A percentile compares a stretch with the other conserved stretches of the same genome.
Evolutionary conservation across 2,888 invertebrate genomes (phyloP).

Genomic region (Therioaphis trifolii): DNA sequence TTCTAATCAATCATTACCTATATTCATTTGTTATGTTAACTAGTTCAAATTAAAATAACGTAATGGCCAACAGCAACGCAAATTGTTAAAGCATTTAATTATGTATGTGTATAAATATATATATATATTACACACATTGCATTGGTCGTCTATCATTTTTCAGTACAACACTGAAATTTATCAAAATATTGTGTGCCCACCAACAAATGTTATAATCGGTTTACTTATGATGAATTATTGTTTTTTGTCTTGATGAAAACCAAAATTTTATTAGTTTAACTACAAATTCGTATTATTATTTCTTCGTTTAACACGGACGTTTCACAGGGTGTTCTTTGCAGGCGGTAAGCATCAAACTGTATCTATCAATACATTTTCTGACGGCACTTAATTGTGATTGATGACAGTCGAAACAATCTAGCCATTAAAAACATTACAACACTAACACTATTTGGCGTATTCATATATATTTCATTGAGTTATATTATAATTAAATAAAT

Average conservation of each 20-base stretch:
- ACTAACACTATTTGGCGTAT: too few species aligned
- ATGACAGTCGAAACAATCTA: neutral
- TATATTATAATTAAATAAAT: neutral
- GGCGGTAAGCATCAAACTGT: neutral
- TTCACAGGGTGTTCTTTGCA: neutral
- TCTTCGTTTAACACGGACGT: neutral
- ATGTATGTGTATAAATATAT: too few species aligned
- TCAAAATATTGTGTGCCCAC: too few species aligned
- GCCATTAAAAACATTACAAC: neutral
- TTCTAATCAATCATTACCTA: too few species aligned
- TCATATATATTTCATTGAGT: too few species aligned
- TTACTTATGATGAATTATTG: neutral
- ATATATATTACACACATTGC: too few species aligned
- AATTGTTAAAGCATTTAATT: too few species aligned
- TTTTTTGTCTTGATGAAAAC: neutral
- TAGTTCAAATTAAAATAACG: too few species aligned
- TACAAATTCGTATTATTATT: neutral
- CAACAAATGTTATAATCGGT: too few species aligned
- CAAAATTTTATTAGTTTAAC: neutral
- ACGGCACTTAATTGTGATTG: conserved; percentile 14
- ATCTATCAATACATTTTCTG: neutral
- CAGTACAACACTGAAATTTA: neutral
- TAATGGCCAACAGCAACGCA: too few species aligned
- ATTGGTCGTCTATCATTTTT: neutral
- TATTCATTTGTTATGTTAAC: too few species aligned